Evolutionary conservation across 1,140 invertebrate species (phyloP), one percentile per base, ranked within the genome.

Genomic region (Latrodectus geometricus): DNA sequence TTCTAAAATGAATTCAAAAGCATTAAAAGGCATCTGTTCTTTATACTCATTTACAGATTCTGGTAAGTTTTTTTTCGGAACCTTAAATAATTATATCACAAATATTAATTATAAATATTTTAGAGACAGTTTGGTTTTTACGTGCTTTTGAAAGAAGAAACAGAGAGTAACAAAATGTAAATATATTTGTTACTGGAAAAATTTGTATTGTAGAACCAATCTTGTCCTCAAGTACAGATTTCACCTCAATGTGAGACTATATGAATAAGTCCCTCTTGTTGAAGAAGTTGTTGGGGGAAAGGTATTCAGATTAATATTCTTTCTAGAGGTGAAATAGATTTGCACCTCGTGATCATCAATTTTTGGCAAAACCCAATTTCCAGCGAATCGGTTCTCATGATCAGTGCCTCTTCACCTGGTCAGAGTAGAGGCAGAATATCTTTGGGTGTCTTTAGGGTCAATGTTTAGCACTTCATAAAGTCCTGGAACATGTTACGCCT

Each of bases 401-500:
- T 80, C 78, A 48, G 78, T 1, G 73, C 68, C 20, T 15, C 35
- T 35, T 35, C 35, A 3, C 35, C 35, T 35, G 35, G 35, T 35
- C 35, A 35, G 35, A 15, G 52, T 15, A 70, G 11, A 70, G 78
- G 20, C 20, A 80, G 35, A 69, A 48, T 61, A 21, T 54, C 21
- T 61, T 23, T 21, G 21, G 52, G 48, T 35, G 54, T 82, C 8
- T 20, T 52, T 21, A 69, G 78, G 79, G 79, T 82, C 79, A 82
- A 73, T 73, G 79, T 73, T 82, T 82, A 82, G 52, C 79, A 73
- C 69, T 50, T 82, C 79, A 48, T 73, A 56, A 54, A 8, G 50
- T 61, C 66, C 52, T 48, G 69, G 52, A 68, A 78, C 35, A 66
- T 14, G 79, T 82, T 66, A 82, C 79, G 79, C 79, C 79, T 82